Conservation (phyloP, 2,113 vertebrate species). For the Sarotherodon lohbergeri region DNA sequence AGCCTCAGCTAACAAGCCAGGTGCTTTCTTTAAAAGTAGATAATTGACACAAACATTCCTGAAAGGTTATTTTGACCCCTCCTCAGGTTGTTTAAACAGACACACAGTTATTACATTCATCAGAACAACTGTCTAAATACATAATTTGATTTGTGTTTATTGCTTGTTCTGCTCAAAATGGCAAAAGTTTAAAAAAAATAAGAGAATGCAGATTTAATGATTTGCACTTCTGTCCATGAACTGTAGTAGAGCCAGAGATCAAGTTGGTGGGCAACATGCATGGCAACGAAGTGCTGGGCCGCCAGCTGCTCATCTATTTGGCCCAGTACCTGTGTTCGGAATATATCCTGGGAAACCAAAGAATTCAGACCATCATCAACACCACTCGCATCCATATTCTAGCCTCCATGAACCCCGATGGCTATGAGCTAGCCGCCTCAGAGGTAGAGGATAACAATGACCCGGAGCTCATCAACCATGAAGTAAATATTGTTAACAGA, state of each 20-base stretch:
- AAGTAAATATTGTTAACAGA: constrained; percentile 78
- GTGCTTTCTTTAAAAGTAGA: neutral
- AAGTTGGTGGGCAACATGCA: constrained; percentile 96
- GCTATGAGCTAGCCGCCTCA: constrained; percentile 90
- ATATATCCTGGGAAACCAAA: constrained; percentile 82
- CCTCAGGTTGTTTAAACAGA: neutral
- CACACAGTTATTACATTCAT: neutral
- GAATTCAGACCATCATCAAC: constrained; percentile 88
- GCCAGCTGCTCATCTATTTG: constrained; percentile 88
- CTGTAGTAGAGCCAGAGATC: constrained; percentile 91
- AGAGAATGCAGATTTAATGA: neutral
- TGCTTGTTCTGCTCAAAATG: neutral
- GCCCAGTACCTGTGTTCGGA: constrained; percentile 92
- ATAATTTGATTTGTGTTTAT: neutral
- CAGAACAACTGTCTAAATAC: neutral
- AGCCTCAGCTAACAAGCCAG: neutral
- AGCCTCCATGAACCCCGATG: constrained; percentile 96
- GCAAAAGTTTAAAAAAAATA: neutral
- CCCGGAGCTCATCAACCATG: constrained; percentile 71
- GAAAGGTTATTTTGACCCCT: neutral
- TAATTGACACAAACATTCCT: neutral
- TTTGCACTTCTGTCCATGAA: neutral
- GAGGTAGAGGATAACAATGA: constrained; percentile 83
- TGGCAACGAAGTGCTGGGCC: constrained; percentile 92
- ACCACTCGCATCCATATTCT: constrained; percentile 91